Conservation (phyloP, 2,113 vertebrate species). For the Ardeotis arabs region DNA sequence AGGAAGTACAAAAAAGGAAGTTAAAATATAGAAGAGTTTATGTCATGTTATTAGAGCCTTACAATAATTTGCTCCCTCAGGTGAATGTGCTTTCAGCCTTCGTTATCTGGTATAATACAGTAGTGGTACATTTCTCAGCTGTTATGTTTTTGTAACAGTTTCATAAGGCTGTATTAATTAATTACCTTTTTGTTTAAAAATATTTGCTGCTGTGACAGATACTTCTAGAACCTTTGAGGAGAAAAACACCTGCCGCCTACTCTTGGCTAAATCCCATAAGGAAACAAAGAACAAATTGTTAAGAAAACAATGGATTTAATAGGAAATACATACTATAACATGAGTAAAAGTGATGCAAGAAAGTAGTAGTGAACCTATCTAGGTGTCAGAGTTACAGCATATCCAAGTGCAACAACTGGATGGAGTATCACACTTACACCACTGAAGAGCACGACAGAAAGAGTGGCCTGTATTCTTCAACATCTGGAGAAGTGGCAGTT, state of each 20-base stretch:
- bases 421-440: background rate
- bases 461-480: background rate
- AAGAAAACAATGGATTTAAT: background rate
- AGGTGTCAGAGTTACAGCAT: slow-evolving; percentile 5
- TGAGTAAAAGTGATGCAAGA: background rate
- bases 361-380: background rate
- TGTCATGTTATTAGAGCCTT: background rate
- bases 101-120: background rate
- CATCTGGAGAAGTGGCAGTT: background rate
- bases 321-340: background rate
- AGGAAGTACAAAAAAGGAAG: background rate
- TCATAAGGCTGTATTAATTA: background rate
- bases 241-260: background rate
- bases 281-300: background rate
- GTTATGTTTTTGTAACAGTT: background rate
- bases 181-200: background rate
- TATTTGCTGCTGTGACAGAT: background rate
- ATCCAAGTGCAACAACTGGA: slow-evolving; percentile 4
- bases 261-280: background rate
- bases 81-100: background rate
- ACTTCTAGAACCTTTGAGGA: background rate
- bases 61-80: background rate
- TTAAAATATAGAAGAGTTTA: background rate
- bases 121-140: background rate
- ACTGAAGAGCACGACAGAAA: background rate